Evolutionary conservation across 1,140 invertebrate species (phyloP), one percentile per base, ranked within the genome.

Genomic region (Cydia splendana): DNA sequence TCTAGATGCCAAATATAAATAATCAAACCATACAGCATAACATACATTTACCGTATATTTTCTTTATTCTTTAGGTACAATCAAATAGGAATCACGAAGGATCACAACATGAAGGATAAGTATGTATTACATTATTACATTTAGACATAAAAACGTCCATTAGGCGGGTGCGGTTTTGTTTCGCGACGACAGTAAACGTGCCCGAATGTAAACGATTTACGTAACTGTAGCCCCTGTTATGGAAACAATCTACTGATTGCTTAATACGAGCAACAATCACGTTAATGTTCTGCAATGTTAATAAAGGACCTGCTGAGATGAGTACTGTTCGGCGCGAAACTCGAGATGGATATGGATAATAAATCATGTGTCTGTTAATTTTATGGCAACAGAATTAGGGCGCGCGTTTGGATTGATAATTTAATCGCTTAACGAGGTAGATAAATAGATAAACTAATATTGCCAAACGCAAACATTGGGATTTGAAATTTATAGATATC

Each of bases 211-310:
- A 78, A 79, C 80, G 84, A 85, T 83, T 83, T 85, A 87, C 84
- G 79, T 83, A 87, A 83, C 82, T 80, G 77, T 77, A 78, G 75
- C 65, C 74, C 81, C 80, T 79, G 83, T 88, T 87, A 90, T 88
- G 87, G 83, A 82, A 87, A 87, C 87, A 88, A 86, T 84, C 80
- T 74, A 75, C 80, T 84, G 83, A 87, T 85, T 87, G 87, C 81
- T 86, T 82, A 85, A 81, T 86, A 82, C 82, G 81, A 76, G 78
- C 79, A 80, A 81, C 83, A 87, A 86, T 77, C 81, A 82, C 79
- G 74, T 65, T 53, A 77, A 74, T 79, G 79, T 83, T 87, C 83
- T 83, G 77, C 81, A 85, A 83, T 84, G 84, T 86, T 86, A 83
- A 38, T 71, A 71, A 69, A 38, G 67, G 30, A 38, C 34, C 34